Evolutionary conservation across 2,888 invertebrate species (phyloP), one percentile per base, ranked within the genome.

Genomic region (Stenchaetothrips biformis): DNA sequence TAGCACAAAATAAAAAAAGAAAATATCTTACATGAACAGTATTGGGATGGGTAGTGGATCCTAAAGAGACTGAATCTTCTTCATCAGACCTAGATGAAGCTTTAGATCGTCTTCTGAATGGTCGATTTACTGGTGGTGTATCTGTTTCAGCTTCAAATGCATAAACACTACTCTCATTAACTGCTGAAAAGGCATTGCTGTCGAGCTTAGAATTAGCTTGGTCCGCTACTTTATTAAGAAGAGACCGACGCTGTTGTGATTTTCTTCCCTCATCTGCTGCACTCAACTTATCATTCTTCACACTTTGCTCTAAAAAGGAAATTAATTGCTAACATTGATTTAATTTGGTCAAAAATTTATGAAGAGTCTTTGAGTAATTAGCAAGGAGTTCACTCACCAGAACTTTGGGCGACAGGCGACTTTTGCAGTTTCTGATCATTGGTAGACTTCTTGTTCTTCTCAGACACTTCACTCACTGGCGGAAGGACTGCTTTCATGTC

Each of bases 141-240:
- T 92, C 92, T 49, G 89, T 89, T 77, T 92, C 92, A 82, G 91
- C 91, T 83, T 92, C 92, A 85, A 93, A 93, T 2, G 92, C 92
- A 84, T 93, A 92, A 21, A 92, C 90, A 81, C 92, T 92, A 81
- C 91, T 91, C 85, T 92, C 92, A 84, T 92, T 92, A 83, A 91
- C 91, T 0, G 90, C 91, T 0, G 91, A 92, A 85, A 92, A 92
- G 0, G 92, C 92, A 84, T 88, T 90, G 6, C 88, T 86, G 83
- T 88, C 90, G 0, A 88, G 88, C 47, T 86, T 84, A 7, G 85
- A 82, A 25, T 83, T 84, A 48, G 85, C 85, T 8, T 11, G n/a
- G 3, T 74, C 67, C 11, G 67, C 21, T 25, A 11, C 11, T 25
- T 25, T 21, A 25, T 25, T 25, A 21, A 74, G 25, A 11, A 74